These are phyloP conservation scores for Phenganax subtilis DNA, from an alignment of 92 coral and sea anemone species.

Conservation along the genomic window DNA sequence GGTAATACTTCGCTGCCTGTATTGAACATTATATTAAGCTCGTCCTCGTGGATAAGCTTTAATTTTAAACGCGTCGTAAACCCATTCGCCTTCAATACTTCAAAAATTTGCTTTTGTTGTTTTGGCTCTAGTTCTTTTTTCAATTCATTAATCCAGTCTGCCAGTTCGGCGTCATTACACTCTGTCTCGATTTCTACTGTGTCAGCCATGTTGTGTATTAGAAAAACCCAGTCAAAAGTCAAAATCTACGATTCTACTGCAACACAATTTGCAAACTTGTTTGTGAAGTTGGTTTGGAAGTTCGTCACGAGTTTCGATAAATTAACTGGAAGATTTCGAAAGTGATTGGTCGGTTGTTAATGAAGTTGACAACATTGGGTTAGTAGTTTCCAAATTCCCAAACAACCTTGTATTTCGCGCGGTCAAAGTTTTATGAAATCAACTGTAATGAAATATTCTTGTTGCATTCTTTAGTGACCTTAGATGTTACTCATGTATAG, in stretches of 20 bases:
- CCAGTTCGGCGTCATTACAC: background rate
- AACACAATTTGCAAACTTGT: background rate
- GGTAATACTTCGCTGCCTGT: background rate
- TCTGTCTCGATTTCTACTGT: background rate
- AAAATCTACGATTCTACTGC: too few relatives aligned
- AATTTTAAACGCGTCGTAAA: background rate
- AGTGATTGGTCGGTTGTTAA: too few relatives aligned
- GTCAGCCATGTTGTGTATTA: background rate
- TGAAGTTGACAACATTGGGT: too few relatives aligned
- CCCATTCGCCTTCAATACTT: background rate
- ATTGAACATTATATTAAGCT: constrained; percentile 10
- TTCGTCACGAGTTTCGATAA: too few relatives aligned
- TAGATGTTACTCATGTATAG: too few relatives aligned
- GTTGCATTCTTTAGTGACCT: too few relatives aligned
- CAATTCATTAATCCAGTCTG: constrained; percentile 42
- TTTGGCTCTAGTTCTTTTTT: constrained; percentile 38
- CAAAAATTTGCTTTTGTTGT: background rate
- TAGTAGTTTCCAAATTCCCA: too few relatives aligned
- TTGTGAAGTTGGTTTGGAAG: constrained; percentile 6
- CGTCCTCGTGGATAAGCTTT: constrained; percentile 11
- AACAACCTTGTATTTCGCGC: too few relatives aligned
- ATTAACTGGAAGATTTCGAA: too few relatives aligned
- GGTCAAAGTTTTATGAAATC: too few relatives aligned
- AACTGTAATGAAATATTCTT: too few relatives aligned
- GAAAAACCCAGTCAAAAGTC: background rate